Percentiles rank a stretch among this genome's conserved stretches.
These are phyloP conservation scores for Spatulosminthurus flaviceps DNA, from an alignment of 2,888 invertebrate species.

Conservation along the genomic window DNA sequence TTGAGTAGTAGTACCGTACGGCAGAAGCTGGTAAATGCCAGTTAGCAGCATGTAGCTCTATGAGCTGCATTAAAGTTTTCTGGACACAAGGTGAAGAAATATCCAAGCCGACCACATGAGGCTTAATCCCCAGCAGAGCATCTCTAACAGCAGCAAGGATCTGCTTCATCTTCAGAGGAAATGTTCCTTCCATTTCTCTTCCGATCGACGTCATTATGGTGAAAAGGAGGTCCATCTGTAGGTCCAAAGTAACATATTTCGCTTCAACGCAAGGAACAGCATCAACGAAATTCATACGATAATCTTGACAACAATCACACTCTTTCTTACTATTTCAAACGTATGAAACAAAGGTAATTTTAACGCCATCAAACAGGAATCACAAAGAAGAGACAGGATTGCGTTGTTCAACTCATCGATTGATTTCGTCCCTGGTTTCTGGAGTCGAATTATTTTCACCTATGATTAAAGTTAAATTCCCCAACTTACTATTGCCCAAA, in stretches of 20 bases:
- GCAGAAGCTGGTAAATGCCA: slow-evolving; percentile 92
- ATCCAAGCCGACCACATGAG: slow-evolving; percentile 53
- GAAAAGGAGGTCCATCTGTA: slow-evolving; percentile 87
- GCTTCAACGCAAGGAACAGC: too few species aligned
- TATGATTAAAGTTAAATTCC: slow-evolving; percentile 38
- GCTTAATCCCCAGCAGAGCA: slow-evolving; percentile 75
- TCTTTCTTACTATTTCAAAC: slow-evolving; percentile 55
- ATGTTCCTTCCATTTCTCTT: slow-evolving; percentile 82
- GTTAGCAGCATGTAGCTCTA: slow-evolving; percentile 88
- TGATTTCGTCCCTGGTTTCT: slow-evolving; percentile 68
- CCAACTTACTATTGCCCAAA: too few species aligned
- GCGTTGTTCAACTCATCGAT: slow-evolving; percentile 73
- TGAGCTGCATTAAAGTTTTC: slow-evolving; percentile 85
- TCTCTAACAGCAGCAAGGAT: slow-evolving; percentile 83
- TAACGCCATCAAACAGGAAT: slow-evolving; percentile 89
- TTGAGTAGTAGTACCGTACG: slow-evolving; percentile 79
- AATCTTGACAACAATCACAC: too few species aligned
- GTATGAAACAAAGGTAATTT: slow-evolving; percentile 69
- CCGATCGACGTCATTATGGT: slow-evolving; percentile 89
- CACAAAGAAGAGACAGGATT: slow-evolving; percentile 82
- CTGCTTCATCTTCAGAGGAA: slow-evolving; percentile 82
- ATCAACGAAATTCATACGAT: too few species aligned
- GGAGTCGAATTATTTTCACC: slow-evolving; percentile 60
- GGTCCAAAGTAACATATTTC: neutral
- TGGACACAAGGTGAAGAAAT: slow-evolving; percentile 78